Evolutionary conservation across 2,113 vertebrate genomes (phyloP).

Genomic region (Macaca mulatta): DNA sequence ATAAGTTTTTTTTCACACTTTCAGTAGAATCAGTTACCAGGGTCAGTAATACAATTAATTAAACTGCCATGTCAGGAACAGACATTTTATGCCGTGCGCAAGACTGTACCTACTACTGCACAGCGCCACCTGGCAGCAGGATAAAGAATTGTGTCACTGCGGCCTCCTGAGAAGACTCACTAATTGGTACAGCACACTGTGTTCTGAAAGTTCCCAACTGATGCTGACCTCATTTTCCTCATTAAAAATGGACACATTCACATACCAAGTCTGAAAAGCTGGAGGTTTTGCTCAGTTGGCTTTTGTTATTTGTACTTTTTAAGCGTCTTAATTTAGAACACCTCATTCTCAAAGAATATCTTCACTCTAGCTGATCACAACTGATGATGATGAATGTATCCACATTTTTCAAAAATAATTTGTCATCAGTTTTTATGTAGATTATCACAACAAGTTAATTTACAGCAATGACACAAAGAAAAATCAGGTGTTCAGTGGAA

Average conservation of each 20-base stretch:
- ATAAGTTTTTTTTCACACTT: slow-evolving; percentile 40
- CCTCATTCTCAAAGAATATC: slow-evolving; percentile 45
- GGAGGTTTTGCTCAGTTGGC: background rate
- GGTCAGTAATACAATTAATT: slow-evolving; percentile 36
- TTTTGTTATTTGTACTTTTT: slow-evolving; percentile 46
- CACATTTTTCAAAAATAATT: slow-evolving; percentile 59
- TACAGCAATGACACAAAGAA: slow-evolving; percentile 34
- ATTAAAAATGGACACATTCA: slow-evolving; percentile 57
- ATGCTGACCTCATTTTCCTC: slow-evolving; percentile 34
- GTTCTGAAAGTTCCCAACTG: background rate
- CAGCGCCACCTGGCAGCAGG: slow-evolving; percentile 73
- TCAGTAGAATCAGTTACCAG: slow-evolving; percentile 8
- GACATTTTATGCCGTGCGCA: background rate
- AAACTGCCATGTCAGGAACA: background rate
- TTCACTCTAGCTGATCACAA: slow-evolving; percentile 16
- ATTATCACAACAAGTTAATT: slow-evolving; percentile 48
- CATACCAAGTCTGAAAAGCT: background rate
- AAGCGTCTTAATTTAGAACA: slow-evolving; percentile 48
- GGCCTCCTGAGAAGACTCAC: background rate
- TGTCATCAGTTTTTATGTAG: slow-evolving; percentile 47
- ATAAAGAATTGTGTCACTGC: background rate
- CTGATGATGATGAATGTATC: slow-evolving; percentile 47
- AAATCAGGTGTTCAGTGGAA: slow-evolving; percentile 10
- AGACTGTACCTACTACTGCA: slow-evolving; percentile 43
- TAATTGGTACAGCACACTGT: background rate